These are phyloP conservation scores for Scomber japonicus DNA, from an alignment of 2,113 vertebrate genomes.

Conservation along the genomic window DNA sequence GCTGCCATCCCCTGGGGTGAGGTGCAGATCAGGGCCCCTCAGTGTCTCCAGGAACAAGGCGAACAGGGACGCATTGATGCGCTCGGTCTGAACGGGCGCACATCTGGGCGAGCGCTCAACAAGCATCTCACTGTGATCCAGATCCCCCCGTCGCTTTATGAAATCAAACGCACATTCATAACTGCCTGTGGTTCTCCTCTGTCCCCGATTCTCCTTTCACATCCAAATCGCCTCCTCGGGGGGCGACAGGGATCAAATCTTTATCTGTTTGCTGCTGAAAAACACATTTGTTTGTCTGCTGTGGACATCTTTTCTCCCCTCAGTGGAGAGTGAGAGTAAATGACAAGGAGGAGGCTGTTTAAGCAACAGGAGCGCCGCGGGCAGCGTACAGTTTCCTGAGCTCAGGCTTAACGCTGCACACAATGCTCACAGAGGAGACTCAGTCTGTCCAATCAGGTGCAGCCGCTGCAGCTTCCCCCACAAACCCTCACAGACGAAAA, in stretches of 20 bases:
- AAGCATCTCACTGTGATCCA: conserved; percentile 62
- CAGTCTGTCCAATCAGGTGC: background rate
- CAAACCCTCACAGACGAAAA: no score
- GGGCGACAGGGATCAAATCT: conserved; percentile 40
- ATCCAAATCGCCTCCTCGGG: conserved; percentile 34
- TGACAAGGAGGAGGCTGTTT: conserved; percentile 44
- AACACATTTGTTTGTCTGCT: conserved; percentile 55
- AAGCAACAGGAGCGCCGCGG: conserved; percentile 2
- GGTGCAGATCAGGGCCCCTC: conserved; percentile 38
- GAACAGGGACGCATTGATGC: conserved; percentile 68
- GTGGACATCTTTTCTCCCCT: background rate
- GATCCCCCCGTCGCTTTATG: conserved; percentile 51
- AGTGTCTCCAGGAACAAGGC: conserved; percentile 47
- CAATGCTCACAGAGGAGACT: background rate
- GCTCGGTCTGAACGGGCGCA: conserved; percentile 35
- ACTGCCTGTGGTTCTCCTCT: conserved; percentile 1
- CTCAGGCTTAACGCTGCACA: background rate
- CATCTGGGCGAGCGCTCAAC: conserved; percentile 67
- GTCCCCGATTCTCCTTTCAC: conserved; percentile 44
- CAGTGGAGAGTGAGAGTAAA: background rate
- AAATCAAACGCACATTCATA: conserved; percentile 72
- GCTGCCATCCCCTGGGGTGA: background rate
- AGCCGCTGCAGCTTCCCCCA: no score
- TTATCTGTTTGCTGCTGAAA: conserved; percentile 59
- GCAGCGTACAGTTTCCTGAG: conserved; percentile 7